phyloP scores from a whole-genome alignment of 2,113 vertebrate species.

The Albula glossodonta region DNA sequence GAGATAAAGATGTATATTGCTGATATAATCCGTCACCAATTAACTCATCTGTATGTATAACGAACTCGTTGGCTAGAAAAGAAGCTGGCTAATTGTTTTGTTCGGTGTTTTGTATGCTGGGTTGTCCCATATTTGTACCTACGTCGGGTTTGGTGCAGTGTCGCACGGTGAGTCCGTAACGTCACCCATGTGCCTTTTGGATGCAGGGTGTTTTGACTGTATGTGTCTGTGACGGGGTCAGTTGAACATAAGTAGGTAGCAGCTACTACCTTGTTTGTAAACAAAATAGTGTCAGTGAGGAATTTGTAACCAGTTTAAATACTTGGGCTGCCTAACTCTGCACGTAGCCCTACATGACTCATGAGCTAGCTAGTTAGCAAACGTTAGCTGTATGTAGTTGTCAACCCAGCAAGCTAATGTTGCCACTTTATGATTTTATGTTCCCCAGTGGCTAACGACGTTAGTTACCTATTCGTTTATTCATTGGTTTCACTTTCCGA shows the following conservation, averaged over 20 bases:
- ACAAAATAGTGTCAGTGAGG: neutral
- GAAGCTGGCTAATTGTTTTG: neutral
- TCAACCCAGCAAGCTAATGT: neutral
- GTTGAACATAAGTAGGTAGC: neutral
- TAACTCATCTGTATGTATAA: neutral
- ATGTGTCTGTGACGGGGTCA: neutral
- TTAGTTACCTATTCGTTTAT: neutral
- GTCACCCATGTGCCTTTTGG: neutral
- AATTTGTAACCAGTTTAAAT: neutral
- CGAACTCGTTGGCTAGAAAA: neutral
- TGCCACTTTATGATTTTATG: neutral
- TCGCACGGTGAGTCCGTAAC: neutral
- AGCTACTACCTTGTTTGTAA: neutral
- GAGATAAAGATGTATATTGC: neutral
- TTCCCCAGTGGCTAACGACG: neutral
- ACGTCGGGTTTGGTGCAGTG: slow-evolving; percentile 30
- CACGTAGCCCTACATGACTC: neutral
- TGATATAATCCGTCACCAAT: neutral
- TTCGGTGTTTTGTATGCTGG: slow-evolving; percentile 4
- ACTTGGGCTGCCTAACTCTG: too few relatives aligned
- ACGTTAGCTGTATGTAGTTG: neutral
- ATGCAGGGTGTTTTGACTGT: slow-evolving; percentile 13
- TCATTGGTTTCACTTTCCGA: neutral
- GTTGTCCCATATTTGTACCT: neutral
- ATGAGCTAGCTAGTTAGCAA: neutral